Conservation (phyloP, 1,140 invertebrate species). For the Eciton burchellii region DNA sequence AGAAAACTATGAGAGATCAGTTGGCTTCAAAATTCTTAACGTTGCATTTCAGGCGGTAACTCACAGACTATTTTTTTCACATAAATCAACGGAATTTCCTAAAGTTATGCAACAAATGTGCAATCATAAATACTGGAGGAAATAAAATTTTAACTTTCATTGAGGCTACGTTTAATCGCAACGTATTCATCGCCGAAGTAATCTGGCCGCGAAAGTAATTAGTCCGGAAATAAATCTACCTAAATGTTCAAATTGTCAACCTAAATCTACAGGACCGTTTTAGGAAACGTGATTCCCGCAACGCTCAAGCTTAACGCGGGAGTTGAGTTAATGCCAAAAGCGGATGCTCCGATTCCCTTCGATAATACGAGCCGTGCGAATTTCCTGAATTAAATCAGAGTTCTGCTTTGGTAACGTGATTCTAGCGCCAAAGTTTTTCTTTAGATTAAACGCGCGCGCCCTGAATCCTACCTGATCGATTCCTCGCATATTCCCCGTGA, state of each 20-base stretch:
- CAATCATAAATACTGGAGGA: neutral
- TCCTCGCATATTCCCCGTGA: neutral
- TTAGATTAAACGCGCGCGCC: neutral
- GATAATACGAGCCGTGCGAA: slow-evolving; percentile 16
- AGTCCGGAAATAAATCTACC: slow-evolving; percentile 32
- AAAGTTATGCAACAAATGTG: neutral
- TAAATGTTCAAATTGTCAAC: slow-evolving; percentile 38
- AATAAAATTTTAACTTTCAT: neutral
- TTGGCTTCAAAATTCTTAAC: no score
- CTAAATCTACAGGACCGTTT: slow-evolving; percentile 32
- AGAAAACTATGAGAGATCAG: no score
- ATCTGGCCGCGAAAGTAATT: slow-evolving; percentile 24
- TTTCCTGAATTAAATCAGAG: slow-evolving; percentile 16
- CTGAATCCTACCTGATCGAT: neutral
- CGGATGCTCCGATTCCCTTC: slow-evolving; percentile 19
- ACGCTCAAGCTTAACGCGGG: slow-evolving; percentile 23
- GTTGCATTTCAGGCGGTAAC: no score
- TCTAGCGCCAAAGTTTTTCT: slow-evolving; percentile 2
- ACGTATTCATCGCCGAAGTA: neutral
- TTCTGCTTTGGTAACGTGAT: neutral
- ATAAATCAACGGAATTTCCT: neutral
- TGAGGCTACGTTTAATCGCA: neutral
- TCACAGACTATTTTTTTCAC: no score
- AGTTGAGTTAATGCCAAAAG: slow-evolving; percentile 40
- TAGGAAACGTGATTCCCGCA: slow-evolving; percentile 32